Evolutionary conservation across 1,140 invertebrate species (phyloP), one percentile per base, ranked within the genome.

Genomic region (Varroa destructor): DNA sequence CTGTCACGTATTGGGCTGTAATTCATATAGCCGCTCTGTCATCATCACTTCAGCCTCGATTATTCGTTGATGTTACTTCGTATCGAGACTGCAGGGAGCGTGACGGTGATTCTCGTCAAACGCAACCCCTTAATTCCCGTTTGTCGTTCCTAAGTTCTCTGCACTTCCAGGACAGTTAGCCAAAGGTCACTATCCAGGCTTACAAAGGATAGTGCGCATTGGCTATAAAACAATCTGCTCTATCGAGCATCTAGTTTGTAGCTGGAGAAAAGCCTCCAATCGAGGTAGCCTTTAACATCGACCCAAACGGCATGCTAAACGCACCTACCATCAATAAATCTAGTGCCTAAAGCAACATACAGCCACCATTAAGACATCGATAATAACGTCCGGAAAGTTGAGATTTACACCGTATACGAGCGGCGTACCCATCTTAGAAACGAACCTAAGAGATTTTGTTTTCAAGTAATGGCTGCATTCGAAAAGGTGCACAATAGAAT

Each of bases 81-180:
- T 55, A 86, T 87, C 40, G 85, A 86, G 76, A 86, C 84, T 0
- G 84, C 84, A 6, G 85, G 85, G 4, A 85, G 85, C 3, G 83
- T 86, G 0, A 86, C 87, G 85, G 85, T 85, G 0, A 84, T 84
- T 43, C 80, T 87, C 43, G 83, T 88, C 46, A 80, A 84, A 73
- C 77, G 85, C 6, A 88, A 88, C 79, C 83, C 85, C 0, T 82
- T 82, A 25, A 87, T 87, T 74, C 86, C 86, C 0, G 84, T 84
- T 70, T 86, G 86, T 74, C 83, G 85, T 73, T 82, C 82, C 75
- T 84, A 87, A 74, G 84, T 82, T 0, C 87, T 87, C 75, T 85
- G 85, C 0, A 87, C 85, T 86, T 85, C 73, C 82, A 84, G 0
- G 85, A 87, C 75, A 88, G 88, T 76, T 87, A 92, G 79, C 84